Evolutionary conservation across 2,113 vertebrate species (phyloP).

Genomic region (Cichladusa arquata): DNA sequence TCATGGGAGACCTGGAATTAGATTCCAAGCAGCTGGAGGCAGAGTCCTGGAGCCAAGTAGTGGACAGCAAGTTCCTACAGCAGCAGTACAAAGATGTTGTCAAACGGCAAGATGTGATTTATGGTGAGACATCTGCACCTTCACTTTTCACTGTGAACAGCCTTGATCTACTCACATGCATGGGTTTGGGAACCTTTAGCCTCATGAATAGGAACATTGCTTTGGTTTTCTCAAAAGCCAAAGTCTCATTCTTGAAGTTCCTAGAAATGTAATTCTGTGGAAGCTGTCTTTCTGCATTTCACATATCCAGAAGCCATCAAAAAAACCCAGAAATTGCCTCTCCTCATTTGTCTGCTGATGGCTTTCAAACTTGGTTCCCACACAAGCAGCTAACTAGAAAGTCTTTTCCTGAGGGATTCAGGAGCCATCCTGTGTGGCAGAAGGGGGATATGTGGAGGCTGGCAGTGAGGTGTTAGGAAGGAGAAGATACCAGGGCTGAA

Average conservation of each 20-base stretch:
- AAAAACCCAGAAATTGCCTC: neutral
- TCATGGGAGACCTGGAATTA: conserved; percentile 92
- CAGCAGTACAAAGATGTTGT: conserved; percentile 89
- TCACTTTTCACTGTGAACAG: neutral
- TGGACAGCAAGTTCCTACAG: conserved; percentile 87
- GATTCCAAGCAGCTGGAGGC: conserved; percentile 90
- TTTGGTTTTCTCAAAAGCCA: neutral
- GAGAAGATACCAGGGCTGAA: neutral
- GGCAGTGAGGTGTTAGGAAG: neutral
- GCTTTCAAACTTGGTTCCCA: neutral
- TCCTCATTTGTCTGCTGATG: neutral
- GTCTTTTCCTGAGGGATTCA: neutral
- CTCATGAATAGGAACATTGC: neutral
- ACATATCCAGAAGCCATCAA: neutral
- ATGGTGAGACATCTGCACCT: conserved; percentile 75
- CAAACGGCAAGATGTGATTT: conserved; percentile 95
- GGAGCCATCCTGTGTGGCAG: neutral
- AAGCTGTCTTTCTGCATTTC: neutral
- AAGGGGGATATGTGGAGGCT: neutral
- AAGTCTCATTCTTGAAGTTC: neutral
- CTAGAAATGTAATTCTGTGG: neutral
- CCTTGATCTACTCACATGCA: neutral
- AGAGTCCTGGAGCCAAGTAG: conserved; percentile 91
- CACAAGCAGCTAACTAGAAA: neutral
- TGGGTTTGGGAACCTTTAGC: neutral